phyloP scores from a whole-genome alignment of 2,113 vertebrate genomes.

The Dromiciops gliroides region DNA sequence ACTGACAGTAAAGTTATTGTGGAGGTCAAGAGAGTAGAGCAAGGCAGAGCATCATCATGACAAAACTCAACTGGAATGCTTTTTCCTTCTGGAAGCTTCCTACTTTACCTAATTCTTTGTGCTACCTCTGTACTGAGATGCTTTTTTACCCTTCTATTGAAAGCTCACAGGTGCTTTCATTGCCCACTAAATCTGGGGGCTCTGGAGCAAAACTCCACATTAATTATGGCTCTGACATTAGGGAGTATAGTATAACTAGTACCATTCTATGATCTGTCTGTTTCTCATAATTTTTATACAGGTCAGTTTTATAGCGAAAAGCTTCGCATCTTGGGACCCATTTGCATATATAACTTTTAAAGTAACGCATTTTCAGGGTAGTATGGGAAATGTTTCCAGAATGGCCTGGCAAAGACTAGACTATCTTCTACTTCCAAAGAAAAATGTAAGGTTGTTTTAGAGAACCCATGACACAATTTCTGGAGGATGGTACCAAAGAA shows the following conservation, averaged over 20 bases:
- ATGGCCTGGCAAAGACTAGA: background rate
- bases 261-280: conserved; percentile 30
- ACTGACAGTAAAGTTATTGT: background rate
- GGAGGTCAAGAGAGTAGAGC: background rate
- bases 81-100: background rate
- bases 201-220: background rate
- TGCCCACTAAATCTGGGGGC: background rate
- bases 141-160: background rate
- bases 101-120: background rate
- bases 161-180: background rate
- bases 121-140: background rate
- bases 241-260: conserved; percentile 20
- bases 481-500: background rate
- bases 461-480: background rate
- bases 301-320: conserved; percentile 59
- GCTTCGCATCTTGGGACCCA: conserved; percentile 24
- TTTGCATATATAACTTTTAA: conserved; percentile 32
- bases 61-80: background rate
- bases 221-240: conserved; percentile 21
- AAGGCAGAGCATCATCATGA: background rate
- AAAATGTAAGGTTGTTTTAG: background rate
- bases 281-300: conserved; percentile 42
- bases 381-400: background rate
- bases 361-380: conserved; percentile 1
- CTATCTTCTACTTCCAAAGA: conserved; percentile 16